Base-by-base conservation (phyloP, 2,797 vertebrate species). In the Gymnothorax reevesii region DNA sequence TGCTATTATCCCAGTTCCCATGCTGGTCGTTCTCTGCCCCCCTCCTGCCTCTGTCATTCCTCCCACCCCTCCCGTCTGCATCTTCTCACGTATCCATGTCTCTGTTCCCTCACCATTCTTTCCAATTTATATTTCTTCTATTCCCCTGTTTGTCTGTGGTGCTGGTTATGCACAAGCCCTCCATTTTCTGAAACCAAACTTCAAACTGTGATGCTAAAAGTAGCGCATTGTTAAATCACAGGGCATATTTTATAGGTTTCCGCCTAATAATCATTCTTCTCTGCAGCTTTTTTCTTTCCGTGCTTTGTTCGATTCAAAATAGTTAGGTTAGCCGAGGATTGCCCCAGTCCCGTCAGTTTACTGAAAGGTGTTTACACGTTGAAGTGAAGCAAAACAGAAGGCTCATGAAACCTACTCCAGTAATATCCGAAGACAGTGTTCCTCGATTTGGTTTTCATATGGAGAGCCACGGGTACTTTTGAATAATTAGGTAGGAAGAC, bases 341-440 rank as follows among this genome's bases (percentile, higher is more conserved):
- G 54, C 33, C 52, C 77, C 60, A 54, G 54, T 73, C 62, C 77
- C 60, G 27, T 60, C 17, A 64, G 85, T 71, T 57, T 69, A 86
- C 42, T 55, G 52, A 62, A 77, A 42, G 57, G 49, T 62, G 83
- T 87, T 88, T 75, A 60, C 80, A 62, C 79, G 69, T 85, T 20
- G 20, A 80, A 84, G 60, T 52, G 17, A 75, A 87, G 57, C 69
- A 52, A 85, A 82, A 22, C 77, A 27, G 82, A 60, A 60, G 57
- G 15, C 13, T 49, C 79, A 57, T 1, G 82, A 82, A 84, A 59
- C 8, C 84, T 77, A 77, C 25, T 42, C 75, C 57, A 49, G 86
- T 87, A 73, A 64, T 66, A 82, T 83, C 90, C 71, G 88, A 87
- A 85, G 71, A 22, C n/a, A 15, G 57, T 27, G 25, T 57, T 71